phyloP scores from a whole-genome alignment of 2,888 invertebrate genomes.

The Ennomos fuscantarius region DNA sequence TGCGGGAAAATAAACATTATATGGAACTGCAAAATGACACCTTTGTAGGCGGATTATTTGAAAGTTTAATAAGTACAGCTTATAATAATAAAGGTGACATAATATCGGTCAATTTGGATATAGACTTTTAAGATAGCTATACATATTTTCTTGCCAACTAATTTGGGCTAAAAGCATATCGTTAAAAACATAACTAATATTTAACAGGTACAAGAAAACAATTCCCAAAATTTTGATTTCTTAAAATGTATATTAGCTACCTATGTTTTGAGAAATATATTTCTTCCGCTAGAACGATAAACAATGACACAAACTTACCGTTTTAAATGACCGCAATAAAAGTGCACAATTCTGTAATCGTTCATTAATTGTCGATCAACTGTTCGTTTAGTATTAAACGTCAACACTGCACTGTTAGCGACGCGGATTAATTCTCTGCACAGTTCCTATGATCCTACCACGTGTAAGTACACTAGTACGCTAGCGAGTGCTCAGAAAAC shows the following conservation, averaged over 20 bases:
- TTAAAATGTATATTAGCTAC: background rate
- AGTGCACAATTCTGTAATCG: slow-evolving; percentile 32
- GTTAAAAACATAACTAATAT: no score
- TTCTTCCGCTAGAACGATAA: background rate
- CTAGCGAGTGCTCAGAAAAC: slow-evolving; percentile 42
- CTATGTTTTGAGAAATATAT: no score
- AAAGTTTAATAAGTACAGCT: background rate
- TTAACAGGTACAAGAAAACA: no score
- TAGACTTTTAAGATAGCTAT: no score
- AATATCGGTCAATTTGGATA: no score
- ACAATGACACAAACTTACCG: slow-evolving; percentile 29
- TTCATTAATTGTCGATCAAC: slow-evolving; percentile 40
- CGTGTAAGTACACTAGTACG: slow-evolving; percentile 21
- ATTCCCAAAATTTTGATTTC: background rate
- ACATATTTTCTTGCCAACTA: no score
- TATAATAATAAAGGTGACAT: no score
- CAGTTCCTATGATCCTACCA: slow-evolving; percentile 27
- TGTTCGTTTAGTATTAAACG: slow-evolving; percentile 44
- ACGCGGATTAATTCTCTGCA: slow-evolving; percentile 40
- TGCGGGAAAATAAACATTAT: slow-evolving; percentile 27
- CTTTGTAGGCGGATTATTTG: slow-evolving; percentile 1
- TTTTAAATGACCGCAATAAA: slow-evolving; percentile 21
- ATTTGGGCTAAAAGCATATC: no score
- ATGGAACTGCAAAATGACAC: slow-evolving; percentile 11
- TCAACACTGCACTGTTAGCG: slow-evolving; percentile 65